Conservation (phyloP, 2,888 invertebrate genomes). For the Carabus problematicus region DNA sequence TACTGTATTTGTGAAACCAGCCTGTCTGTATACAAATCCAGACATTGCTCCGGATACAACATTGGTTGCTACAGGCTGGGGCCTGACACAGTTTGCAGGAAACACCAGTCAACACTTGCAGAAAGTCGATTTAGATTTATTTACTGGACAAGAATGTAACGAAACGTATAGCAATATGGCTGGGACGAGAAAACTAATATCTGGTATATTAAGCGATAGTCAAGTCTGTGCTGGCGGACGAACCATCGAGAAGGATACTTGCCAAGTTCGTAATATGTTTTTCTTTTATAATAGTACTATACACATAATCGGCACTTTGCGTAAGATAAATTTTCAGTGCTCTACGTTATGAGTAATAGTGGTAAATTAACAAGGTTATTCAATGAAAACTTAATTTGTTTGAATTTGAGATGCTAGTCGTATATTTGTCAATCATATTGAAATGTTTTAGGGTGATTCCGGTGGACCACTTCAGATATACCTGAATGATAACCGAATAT, state of each 20-base stretch:
- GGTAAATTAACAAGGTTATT: too few species aligned
- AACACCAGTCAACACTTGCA: slow-evolving; percentile 44
- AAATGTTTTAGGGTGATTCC: slow-evolving; percentile 31
- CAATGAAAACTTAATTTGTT: too few species aligned
- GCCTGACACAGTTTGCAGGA: slow-evolving; percentile 43
- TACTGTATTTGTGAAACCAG: slow-evolving; percentile 56
- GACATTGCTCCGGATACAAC: slow-evolving; percentile 12
- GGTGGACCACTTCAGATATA: slow-evolving; percentile 32
- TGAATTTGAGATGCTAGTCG: too few species aligned
- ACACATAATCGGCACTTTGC: background rate
- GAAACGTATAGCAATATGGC: slow-evolving; percentile 33
- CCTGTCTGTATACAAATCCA: slow-evolving; percentile 54
- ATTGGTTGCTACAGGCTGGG: slow-evolving; percentile 49
- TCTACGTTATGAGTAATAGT: too few species aligned
- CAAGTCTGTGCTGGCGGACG: slow-evolving; percentile 50
- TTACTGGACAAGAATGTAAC: slow-evolving; percentile 43
- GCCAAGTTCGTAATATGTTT: slow-evolving; percentile 47
- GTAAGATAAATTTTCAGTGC: too few species aligned
- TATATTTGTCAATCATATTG: too few species aligned
- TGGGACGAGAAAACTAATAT: slow-evolving; percentile 16
- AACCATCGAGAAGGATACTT: slow-evolving; percentile 48
- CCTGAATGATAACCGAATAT: slow-evolving; percentile 10
- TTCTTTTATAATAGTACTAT: background rate
- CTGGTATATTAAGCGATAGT: slow-evolving; percentile 46
- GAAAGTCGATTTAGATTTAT: slow-evolving; percentile 46